Percentiles rank a stretch among this genome's conserved stretches.
phyloP scores from a whole-genome alignment of 2,113 vertebrate genomes.

The Lucifuga dentata region DNA sequence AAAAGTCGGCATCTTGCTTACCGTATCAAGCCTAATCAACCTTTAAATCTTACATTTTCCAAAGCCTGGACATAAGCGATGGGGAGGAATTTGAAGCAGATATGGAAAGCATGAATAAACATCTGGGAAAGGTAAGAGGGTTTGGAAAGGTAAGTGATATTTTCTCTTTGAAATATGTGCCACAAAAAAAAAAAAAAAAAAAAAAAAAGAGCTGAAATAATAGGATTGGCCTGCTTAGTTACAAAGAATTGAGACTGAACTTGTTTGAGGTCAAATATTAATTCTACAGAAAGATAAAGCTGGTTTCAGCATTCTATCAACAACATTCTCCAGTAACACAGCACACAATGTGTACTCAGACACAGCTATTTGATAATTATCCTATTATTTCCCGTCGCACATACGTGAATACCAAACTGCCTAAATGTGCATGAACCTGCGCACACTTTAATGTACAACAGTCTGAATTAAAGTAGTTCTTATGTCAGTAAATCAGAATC shows the following conservation, averaged over 20 bases:
- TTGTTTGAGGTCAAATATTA: background rate
- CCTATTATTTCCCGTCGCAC: background rate
- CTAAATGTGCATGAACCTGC: too few relatives aligned
- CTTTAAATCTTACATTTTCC: constrained; percentile 1
- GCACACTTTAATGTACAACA: background rate
- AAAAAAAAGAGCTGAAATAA: background rate
- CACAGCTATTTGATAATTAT: constrained; percentile 35
- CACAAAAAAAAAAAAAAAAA: too few relatives aligned
- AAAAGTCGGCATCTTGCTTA: constrained; percentile 60
- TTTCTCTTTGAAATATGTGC: constrained; percentile 10
- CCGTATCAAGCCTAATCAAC: constrained; percentile 18
- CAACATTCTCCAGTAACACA: constrained; percentile 29
- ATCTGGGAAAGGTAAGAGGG: constrained; percentile 70
- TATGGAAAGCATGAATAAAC: constrained; percentile 61
- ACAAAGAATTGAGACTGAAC: background rate
- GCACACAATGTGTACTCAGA: constrained; percentile 13
- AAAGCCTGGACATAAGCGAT: constrained; percentile 17
- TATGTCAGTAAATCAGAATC: too few relatives aligned
- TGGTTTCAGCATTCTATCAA: background rate
- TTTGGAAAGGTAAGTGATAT: background rate
- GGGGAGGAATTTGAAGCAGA: constrained; percentile 9
- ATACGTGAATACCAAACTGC: too few relatives aligned
- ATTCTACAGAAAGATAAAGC: background rate
- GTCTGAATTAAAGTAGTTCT: too few relatives aligned
- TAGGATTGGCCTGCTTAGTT: background rate